phyloP scores from a whole-genome alignment of 2,797 vertebrate genomes.

The Picus viridis region DNA sequence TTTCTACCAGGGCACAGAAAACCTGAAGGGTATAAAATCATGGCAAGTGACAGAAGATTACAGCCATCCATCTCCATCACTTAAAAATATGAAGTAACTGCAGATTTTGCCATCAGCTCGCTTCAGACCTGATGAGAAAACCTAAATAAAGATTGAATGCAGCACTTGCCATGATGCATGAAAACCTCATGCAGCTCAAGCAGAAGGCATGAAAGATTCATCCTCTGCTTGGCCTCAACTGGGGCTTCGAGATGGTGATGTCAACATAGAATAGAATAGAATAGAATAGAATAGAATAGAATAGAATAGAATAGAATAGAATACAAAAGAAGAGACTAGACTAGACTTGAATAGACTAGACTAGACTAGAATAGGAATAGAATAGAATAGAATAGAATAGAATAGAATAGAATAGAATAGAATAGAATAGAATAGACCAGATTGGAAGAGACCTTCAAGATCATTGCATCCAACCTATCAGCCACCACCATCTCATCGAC shows the following conservation, averaged over 20 bases:
- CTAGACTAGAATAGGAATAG: too few species aligned
- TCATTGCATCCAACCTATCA: too few species aligned
- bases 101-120: constrained; percentile 70
- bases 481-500: too few species aligned
- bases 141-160: constrained; percentile 73
- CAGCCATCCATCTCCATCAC: constrained; percentile 62
- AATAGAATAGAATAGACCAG: too few species aligned
- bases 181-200: constrained; percentile 62
- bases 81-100: constrained; percentile 66
- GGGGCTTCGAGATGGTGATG: background rate
- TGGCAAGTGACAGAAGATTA: constrained; percentile 62
- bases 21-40: background rate
- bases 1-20: constrained; percentile 38
- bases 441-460: too few species aligned
- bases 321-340: too few species aligned
- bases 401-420: too few species aligned
- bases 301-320: too few species aligned
- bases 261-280: background rate
- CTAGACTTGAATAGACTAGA: too few species aligned
- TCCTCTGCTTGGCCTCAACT: background rate
- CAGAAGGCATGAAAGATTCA: constrained; percentile 60
- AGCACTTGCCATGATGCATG: constrained; percentile 50
- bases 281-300: too few species aligned
- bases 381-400: too few species aligned
- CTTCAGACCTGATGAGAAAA: constrained; percentile 75